Percentiles rank a stretch among this genome's conserved stretches.
phyloP scores from a whole-genome alignment of 1,140 invertebrate genomes.

The Tigriopus japonicus region DNA sequence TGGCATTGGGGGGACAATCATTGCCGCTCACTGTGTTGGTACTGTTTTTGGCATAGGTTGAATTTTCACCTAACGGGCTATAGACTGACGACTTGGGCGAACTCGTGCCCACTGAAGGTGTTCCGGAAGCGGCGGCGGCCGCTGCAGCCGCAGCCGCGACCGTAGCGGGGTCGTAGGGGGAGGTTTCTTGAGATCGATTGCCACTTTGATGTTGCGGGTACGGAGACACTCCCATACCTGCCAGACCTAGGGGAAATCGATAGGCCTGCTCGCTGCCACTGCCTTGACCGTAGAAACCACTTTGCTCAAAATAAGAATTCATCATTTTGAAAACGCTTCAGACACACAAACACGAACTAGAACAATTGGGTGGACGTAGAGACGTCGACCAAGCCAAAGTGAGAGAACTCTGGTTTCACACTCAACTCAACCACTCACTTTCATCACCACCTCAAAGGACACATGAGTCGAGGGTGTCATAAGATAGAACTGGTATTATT shows the following conservation, averaged over 20 bases:
- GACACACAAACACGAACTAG: no score
- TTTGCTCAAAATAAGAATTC: conserved; percentile 89
- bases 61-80: neutral
- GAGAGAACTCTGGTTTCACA: no score
- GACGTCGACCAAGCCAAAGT: no score
- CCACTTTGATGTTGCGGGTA: conserved; percentile 43
- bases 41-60: neutral
- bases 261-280: conserved; percentile 37
- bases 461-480: no score
- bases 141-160: conserved; percentile 37
- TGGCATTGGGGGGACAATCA: no score
- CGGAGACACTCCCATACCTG: conserved; percentile 44
- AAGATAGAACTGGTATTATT: no score
- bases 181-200: conserved; percentile 50
- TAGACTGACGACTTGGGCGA: conserved; percentile 7
- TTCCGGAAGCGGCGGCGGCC: conserved; percentile 24
- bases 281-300: conserved; percentile 73
- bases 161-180: conserved; percentile 44
- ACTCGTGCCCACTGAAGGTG: conserved; percentile 19
- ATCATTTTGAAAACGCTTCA: conserved; percentile 32
- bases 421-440: no score
- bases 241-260: conserved; percentile 50
- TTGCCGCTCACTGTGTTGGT: neutral
- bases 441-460: no score
- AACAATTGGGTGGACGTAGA: no score